Evolutionary conservation across 2,113 vertebrate genomes (phyloP).

Genomic region (Scartelaos histophorus): DNA sequence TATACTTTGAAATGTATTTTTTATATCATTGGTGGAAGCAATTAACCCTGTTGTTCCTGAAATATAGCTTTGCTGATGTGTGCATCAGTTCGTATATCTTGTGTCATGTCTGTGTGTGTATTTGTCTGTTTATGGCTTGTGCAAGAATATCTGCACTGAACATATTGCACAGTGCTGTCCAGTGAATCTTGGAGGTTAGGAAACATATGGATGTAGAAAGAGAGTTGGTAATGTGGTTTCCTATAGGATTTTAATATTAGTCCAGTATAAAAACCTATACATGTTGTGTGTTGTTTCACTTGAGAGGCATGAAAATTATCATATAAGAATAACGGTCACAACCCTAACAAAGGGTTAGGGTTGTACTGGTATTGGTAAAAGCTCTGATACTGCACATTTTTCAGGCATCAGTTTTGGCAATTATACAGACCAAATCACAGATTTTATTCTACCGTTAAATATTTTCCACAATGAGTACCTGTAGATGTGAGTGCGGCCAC

Average conservation of each 20-base stretch:
- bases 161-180: conserved; percentile 24
- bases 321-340: too few relatives aligned
- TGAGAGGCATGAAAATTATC: not conserved
- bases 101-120: conserved; percentile 16
- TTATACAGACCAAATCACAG: too few relatives aligned
- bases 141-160: conserved; percentile 11
- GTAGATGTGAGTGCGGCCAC: too few relatives aligned
- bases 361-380: too few relatives aligned
- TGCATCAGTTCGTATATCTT: conserved; percentile 6
- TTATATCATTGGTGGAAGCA: not conserved
- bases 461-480: too few relatives aligned
- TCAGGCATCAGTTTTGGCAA: too few relatives aligned
- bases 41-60: not conserved
- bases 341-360: too few relatives aligned
- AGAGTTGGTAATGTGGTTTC: conserved; percentile 20
- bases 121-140: conserved; percentile 9
- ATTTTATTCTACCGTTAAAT: too few relatives aligned
- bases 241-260: conserved; percentile 41
- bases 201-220: conserved; percentile 8
- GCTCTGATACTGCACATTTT: too few relatives aligned
- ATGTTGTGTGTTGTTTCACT: not conserved
- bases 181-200: conserved; percentile 14
- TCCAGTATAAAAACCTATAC: not conserved
- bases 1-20: too few relatives aligned
- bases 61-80: not conserved